Conservation (phyloP, 2,797 vertebrate genomes). For the Lateolabrax maculatus region DNA sequence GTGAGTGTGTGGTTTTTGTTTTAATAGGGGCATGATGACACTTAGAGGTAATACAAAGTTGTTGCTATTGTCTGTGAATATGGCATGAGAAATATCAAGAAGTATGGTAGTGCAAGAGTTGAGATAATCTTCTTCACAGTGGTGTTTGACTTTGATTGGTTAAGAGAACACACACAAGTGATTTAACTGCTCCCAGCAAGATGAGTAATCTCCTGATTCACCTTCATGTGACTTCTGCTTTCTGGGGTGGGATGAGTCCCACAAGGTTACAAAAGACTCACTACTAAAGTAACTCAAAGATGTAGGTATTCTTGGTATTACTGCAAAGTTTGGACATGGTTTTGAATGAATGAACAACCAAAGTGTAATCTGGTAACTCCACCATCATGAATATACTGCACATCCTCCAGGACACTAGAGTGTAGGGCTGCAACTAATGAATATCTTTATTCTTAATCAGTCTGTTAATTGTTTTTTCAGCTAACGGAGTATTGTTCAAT, state of each 20-base stretch:
- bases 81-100: slow-evolving; percentile 16
- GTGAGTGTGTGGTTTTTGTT: slow-evolving; percentile 6
- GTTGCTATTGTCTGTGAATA: slow-evolving; percentile 6
- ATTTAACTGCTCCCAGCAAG: slow-evolving; percentile 12
- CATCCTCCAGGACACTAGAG: not conserved
- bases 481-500: not conserved
- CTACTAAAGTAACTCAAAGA: not conserved
- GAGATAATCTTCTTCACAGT: slow-evolving; percentile 9
- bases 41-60: slow-evolving; percentile 36
- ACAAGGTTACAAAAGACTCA: not conserved
- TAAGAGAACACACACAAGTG: slow-evolving; percentile 31
- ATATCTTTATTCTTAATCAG: not conserved
- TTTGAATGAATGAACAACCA: not conserved
- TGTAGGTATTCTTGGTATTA: not conserved
- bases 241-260: not conserved
- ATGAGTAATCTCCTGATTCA: slow-evolving; percentile 38
- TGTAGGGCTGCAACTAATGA: not conserved
- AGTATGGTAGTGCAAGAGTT: not conserved
- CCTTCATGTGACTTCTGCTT: slow-evolving; percentile 18
- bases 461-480: no score
- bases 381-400: not conserved
- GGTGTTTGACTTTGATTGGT: slow-evolving; percentile 26
- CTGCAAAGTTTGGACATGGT: not conserved
- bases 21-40: slow-evolving; percentile 46
- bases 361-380: not conserved